Conservation (phyloP, 2,888 invertebrate species). For the Spisula solida region DNA sequence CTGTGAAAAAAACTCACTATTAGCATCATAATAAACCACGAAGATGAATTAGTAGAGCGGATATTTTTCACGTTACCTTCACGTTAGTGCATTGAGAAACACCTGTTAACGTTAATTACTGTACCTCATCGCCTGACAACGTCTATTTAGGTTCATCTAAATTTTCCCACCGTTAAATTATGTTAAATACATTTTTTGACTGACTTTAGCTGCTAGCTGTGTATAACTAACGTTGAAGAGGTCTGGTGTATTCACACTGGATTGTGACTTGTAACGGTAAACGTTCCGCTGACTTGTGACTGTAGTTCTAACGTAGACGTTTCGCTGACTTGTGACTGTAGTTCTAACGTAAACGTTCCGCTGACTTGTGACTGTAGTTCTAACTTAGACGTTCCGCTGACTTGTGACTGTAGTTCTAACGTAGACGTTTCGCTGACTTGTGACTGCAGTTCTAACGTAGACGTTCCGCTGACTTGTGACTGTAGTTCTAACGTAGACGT, state of each 20-base stretch:
- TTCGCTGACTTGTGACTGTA: too few relatives aligned
- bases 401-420: too few relatives aligned
- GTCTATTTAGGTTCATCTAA: background rate
- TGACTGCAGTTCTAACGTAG: too few relatives aligned
- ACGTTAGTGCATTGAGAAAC: background rate
- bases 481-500: background rate
- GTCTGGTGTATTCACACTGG: background rate
- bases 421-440: background rate
- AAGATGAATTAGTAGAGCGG: background rate
- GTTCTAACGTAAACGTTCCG: too few relatives aligned
- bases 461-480: too few relatives aligned
- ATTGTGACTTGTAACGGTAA: too few relatives aligned
- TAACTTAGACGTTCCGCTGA: too few relatives aligned
- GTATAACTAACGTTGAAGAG: background rate
- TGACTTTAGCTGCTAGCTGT: background rate
- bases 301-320: too few relatives aligned
- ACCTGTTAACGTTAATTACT: constrained; percentile 21
- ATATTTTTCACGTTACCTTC: background rate
- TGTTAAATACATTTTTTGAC: constrained; percentile 5
- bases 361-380: too few relatives aligned
- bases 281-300: too few relatives aligned
- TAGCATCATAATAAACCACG: constrained; percentile 1
- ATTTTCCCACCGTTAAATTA: constrained; percentile 20
- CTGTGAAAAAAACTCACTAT: background rate
- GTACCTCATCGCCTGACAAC: background rate